Evolutionary conservation across 2,797 vertebrate species (phyloP), one percentile per base, ranked within the genome.

Genomic region (Scolopax rusticola): DNA sequence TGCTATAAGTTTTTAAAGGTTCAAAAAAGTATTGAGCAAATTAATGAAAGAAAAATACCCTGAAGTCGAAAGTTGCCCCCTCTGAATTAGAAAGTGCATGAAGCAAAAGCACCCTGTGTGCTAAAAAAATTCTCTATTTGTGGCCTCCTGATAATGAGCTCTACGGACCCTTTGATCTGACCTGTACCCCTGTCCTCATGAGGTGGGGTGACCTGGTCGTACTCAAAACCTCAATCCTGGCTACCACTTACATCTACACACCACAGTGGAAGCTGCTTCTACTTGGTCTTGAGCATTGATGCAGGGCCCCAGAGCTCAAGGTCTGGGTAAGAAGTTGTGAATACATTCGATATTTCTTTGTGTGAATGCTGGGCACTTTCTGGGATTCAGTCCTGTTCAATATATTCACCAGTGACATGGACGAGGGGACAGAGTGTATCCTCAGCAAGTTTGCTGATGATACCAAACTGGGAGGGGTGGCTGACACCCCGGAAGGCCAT

Each of bases 261-360:
- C 2, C 6, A 5, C 3, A 21, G 57, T 15, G 10, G 38, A 45
- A 71, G 50, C n/a, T 2, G 2, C 45, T 64, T 28, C 50, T 69
- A 2, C 17, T n/a, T 33, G 54, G 6, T 33, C 33, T 28, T 13
- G 8, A 86, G 59, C 32, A 12, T 9, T 25, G 45, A 13, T 48
- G 25, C 36, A 48, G 57, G 1, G 2, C 6, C 21, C 11, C 30
- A 36, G 27, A 8, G 9, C n/a, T 41, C 32, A 21, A 30, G 18
- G 8, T 24, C 19, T 28, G 10, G 1, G 10, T 20, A 6, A 57
- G n/a, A 45, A 71, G 45, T 6, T 56, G 23, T 20, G 36, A 64
- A 43, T 16, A 7, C 11, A 0, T 4, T 0, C 0, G 48, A 11
- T 19, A 21, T 74, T 70, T 80, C 36, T 85, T 47, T 8, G 0